Evolutionary conservation across 2,797 vertebrate genomes (phyloP).

Genomic region (Acropternis orthonyx): DNA sequence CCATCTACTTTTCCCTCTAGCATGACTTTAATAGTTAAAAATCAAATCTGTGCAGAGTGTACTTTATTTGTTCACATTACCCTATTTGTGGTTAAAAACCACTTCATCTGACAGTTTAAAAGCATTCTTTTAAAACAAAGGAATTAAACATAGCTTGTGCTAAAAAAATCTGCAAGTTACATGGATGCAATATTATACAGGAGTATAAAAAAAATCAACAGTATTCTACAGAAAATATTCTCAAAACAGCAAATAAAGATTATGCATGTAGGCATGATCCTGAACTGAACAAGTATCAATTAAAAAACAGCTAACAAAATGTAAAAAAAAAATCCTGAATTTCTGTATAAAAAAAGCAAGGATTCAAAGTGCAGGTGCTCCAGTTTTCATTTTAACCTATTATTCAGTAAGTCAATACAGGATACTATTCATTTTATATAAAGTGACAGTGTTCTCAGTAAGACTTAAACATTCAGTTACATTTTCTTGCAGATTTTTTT

Average conservation of each 20-base stretch:
- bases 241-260: conserved; percentile 60
- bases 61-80: conserved; percentile 78
- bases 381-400: conserved; percentile 71
- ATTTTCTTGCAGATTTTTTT: conserved; percentile 51
- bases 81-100: conserved; percentile 72
- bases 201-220: conserved; percentile 63
- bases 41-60: conserved; percentile 58
- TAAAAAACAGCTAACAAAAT: conserved; percentile 20
- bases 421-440: conserved; percentile 68
- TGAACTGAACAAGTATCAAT: background rate
- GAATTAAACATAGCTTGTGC: conserved; percentile 62
- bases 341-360: conserved; percentile 65
- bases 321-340: background rate
- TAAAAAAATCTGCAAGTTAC: conserved; percentile 64
- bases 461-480: conserved; percentile 74
- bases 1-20: background rate
- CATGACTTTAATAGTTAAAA: conserved; percentile 52
- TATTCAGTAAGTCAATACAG: conserved; percentile 64
- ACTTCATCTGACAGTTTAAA: conserved; percentile 74
- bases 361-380: conserved; percentile 87
- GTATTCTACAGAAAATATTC: conserved; percentile 39
- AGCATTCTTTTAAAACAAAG: conserved; percentile 74
- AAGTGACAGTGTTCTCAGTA: conserved; percentile 76
- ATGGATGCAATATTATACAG: conserved; percentile 27
- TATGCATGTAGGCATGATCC: conserved; percentile 36